Evolutionary conservation across 2,888 invertebrate genomes (phyloP), one percentile per base, ranked within the genome.

Genomic region (Chloroclysta siterata): DNA sequence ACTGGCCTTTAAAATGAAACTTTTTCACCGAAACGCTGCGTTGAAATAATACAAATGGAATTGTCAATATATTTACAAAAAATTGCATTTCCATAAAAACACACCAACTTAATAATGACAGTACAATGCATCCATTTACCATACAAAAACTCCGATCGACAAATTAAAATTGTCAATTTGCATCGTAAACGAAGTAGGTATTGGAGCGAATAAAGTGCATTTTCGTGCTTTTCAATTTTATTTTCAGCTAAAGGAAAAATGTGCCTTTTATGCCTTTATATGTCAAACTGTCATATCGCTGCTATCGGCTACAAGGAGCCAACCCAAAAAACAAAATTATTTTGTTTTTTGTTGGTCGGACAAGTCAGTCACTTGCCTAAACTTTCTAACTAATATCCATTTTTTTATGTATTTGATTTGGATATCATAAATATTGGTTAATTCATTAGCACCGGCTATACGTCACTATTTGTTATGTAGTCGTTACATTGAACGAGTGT

Each of bases 131-230:
- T 65, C 51, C 48, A 54, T 54, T 42, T 44, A 5, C n/a, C 46
- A 17, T 50, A 47, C 54, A 55, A 56, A 55, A 63, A 63, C 53
- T 61, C 22, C 54, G 54, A 54, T 57, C 54, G 28, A 50, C 59
- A 65, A 64, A 66, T 66, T 65, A 66, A 63, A 70, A 60, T 52
- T 63, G 59, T 50, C 69, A 62, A 64, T 67, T 64, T 59, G 58
- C 65, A 62, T 61, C 57, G 66, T 55, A 51, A 58, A 63, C 64
- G 46, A 64, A 48, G 56, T n/a, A n/a, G n/a, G n/a, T 57, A 67
- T 65, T 66, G 63, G 29, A 64, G 61, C 48, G 61, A 52, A 64
- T 56, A 59, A 68, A 68, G 65, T 68, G 68, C 65, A 66, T 58
- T 64, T 60, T 53, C 61, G 42, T 63, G 68, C 63, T 58, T 63